Conservation (phyloP, 2,113 vertebrate species). For the Typhlomys cinereus region DNA sequence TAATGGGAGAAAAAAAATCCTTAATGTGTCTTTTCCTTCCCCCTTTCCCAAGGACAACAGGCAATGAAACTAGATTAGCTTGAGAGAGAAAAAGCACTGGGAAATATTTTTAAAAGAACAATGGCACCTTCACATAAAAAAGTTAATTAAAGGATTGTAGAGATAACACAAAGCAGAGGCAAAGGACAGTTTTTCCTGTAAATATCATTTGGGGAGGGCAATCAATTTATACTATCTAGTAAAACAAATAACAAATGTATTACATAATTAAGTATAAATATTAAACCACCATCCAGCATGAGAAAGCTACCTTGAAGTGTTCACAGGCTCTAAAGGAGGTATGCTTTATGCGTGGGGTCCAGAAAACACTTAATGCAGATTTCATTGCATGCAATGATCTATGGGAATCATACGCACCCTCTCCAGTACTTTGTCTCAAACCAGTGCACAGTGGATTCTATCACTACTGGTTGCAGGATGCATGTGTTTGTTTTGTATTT, state of each 20-base stretch:
- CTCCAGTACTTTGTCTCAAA: not conserved
- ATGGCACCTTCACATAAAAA: constrained; percentile 11
- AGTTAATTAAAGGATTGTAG: not conserved
- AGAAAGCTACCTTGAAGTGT: not conserved
- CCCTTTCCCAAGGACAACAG: not conserved
- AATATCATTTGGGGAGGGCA: not conserved
- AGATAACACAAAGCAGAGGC: not conserved
- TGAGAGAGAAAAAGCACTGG: not conserved
- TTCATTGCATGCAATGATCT: not conserved
- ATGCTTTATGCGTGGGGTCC: not conserved
- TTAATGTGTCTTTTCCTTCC: not conserved
- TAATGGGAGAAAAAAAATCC: not conserved
- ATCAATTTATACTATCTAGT: not conserved
- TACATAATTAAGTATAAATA: not conserved
- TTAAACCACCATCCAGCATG: not conserved
- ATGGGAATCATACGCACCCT: not conserved
- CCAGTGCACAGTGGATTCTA: not conserved
- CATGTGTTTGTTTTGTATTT: not conserved
- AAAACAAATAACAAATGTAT: constrained; percentile 11
- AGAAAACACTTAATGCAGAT: not conserved
- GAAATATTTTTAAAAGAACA: not conserved
- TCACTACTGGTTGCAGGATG: not conserved
- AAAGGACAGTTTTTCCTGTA: not conserved
- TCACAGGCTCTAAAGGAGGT: not conserved
- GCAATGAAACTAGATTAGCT: not conserved